Evolutionary conservation across 2,113 vertebrate genomes (phyloP), one percentile per base, ranked within the genome.

Genomic region (Chunga burmeisteri): DNA sequence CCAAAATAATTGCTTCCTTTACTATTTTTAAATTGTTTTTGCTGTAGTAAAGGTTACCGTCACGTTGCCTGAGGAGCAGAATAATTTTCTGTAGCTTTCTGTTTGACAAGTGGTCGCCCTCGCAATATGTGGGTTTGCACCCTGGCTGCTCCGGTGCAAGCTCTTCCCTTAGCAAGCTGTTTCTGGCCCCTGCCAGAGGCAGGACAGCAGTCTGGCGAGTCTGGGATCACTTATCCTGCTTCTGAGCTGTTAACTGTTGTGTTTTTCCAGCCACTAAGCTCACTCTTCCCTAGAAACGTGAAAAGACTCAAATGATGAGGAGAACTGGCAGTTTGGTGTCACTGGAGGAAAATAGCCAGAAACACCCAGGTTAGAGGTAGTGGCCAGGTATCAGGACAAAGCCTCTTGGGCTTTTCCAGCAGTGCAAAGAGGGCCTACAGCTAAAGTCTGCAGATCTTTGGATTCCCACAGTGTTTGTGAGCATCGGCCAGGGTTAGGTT

Each of bases 391-490:
- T 18, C 21, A 13, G 34, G 73, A 22, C 26, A 36, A 79, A 71
- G 10, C 26, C 17, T 30, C 10, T 26, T 8, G 10, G 67, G 14
- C 11, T 63, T 58, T 55, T 34, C 58, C 81, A 72, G 70, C 50
- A 29, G 53, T 10, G 26, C 21, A 20, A 15, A 38, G 12, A 4
- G 46, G 30, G 2, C 16, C 16, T 16, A 4, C 8, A 32, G 82
- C 61, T 88, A 2, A 53, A 30, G 52, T 7, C 29, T 81, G 91
- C 32, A 34, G 38, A 3, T 21, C 23, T 30, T 9, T 40, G 66
- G 13, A 7, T 38, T 50, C 77, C 32, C 61, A 17, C 26, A 9
- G 0, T 3, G 29, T 9, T 80, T 2, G 0, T 40, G 56, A 56
- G 47, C 27, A 34, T 46, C 4, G 3, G 71, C 49, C 46, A 49